These are phyloP conservation scores for Oopsacas minuta DNA, from an alignment of 37 sponge, comb jelly and placozoan genomes.

Conservation along the genomic window DNA sequence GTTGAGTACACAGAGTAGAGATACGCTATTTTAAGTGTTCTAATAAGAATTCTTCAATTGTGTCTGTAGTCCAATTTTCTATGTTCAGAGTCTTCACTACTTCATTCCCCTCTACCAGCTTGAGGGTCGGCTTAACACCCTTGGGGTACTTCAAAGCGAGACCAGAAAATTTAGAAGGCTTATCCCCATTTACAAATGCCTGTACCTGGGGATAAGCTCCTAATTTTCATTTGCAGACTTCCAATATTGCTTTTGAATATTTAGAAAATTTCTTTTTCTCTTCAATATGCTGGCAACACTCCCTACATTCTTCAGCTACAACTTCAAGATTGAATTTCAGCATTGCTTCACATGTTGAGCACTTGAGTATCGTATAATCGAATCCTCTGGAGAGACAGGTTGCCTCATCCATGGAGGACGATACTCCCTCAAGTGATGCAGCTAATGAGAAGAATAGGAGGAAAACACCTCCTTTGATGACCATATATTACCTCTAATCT, in stretches of 20 bases:
- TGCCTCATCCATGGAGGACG: not conserved
- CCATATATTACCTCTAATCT: not conserved
- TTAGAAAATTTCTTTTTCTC: conserved; percentile 23
- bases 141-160: not conserved
- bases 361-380: not conserved
- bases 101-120: not conserved
- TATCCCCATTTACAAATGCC: conserved; percentile 24
- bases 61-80: conserved; percentile 78
- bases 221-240: conserved; percentile 86
- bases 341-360: not conserved
- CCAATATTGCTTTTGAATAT: conserved; percentile 61
- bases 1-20: not conserved
- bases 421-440: not conserved
- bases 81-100: conserved; percentile 24
- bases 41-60: conserved; percentile 62
- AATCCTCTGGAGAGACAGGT: not conserved
- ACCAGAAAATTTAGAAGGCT: not conserved
- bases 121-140: not conserved
- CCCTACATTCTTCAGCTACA: not conserved
- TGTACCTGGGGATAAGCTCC: conserved; percentile 71
- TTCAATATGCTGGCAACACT: not conserved
- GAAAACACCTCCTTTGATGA: not conserved
- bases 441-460: not conserved
- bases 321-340: not conserved
- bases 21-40: conserved; percentile 31